These are phyloP conservation scores for Hafferia zeledoni DNA, from an alignment of 2,797 vertebrate genomes.

Conservation along the genomic window DNA sequence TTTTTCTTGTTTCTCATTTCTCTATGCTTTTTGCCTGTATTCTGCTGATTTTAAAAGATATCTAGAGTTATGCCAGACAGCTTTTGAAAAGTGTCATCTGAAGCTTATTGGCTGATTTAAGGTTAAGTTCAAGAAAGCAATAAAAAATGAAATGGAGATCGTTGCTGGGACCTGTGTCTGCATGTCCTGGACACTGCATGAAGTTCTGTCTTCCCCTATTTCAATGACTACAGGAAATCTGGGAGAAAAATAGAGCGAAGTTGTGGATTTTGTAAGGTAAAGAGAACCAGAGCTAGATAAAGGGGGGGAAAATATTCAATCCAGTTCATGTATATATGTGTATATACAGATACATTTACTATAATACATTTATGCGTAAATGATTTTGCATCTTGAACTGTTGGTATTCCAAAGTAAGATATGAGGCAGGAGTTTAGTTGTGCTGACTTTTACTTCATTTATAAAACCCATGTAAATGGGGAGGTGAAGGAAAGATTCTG, in stretches of 20 bases:
- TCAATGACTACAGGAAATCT: background rate
- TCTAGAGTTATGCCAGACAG: background rate
- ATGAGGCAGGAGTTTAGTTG: background rate
- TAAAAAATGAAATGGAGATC: background rate
- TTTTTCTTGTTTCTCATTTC: background rate
- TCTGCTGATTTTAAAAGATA: background rate
- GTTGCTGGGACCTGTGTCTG: rapidly evolving
- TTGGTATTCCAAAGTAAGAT: background rate
- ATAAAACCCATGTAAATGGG: background rate
- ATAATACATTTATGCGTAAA: background rate
- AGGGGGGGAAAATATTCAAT: background rate
- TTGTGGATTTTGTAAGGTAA: background rate
- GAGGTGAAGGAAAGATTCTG: background rate
- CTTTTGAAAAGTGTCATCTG: background rate
- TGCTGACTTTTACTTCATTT: background rate
- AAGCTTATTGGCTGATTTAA: background rate
- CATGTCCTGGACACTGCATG: background rate
- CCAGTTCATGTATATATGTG: rapidly evolving
- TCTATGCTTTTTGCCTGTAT: background rate
- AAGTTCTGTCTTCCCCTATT: background rate
- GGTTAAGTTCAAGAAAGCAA: background rate
- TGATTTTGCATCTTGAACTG: background rate
- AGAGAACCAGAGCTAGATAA: background rate
- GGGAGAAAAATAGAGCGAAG: background rate
- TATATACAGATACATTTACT: background rate